phyloP scores from a whole-genome alignment of 2,113 vertebrate species.

The Nothobranchius kuhntae region DNA sequence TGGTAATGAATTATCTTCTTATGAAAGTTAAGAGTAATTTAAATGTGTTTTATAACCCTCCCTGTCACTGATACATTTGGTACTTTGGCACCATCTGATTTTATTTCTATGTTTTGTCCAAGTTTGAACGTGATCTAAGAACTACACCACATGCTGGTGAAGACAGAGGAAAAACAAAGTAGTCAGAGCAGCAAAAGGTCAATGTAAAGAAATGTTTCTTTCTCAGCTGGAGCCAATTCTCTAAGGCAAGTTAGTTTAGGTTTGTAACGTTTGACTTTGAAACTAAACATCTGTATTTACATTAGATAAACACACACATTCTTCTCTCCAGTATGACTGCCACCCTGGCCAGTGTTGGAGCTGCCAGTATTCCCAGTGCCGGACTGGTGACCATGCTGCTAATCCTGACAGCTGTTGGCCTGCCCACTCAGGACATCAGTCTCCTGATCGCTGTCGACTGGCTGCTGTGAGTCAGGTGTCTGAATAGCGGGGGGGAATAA shows the following conservation, averaged over 20 bases:
- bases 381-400: conserved; percentile 87
- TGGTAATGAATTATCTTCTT: neutral
- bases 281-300: neutral
- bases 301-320: neutral
- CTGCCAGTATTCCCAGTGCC: conserved; percentile 86
- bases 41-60: no score
- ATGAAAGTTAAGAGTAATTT: neutral
- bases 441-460: conserved; percentile 87
- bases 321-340: conserved; percentile 79
- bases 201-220: no score
- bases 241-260: no score
- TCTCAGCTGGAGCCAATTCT: no score
- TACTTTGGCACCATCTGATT: no score
- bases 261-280: no score
- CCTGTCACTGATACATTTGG: no score
- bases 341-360: conserved; percentile 86
- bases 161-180: no score
- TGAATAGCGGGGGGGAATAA: conserved; percentile 10
- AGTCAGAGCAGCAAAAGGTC: no score
- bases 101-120: no score
- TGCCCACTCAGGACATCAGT: conserved; percentile 87
- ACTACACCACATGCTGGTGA: no score
- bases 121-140: no score
- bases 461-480: conserved; percentile 83
- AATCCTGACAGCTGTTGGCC: conserved; percentile 84